A percentile compares a stretch with the other conserved stretches of the same genome.
Evolutionary conservation across 2,113 vertebrate genomes (phyloP).

Genomic region (Prolemur simus): DNA sequence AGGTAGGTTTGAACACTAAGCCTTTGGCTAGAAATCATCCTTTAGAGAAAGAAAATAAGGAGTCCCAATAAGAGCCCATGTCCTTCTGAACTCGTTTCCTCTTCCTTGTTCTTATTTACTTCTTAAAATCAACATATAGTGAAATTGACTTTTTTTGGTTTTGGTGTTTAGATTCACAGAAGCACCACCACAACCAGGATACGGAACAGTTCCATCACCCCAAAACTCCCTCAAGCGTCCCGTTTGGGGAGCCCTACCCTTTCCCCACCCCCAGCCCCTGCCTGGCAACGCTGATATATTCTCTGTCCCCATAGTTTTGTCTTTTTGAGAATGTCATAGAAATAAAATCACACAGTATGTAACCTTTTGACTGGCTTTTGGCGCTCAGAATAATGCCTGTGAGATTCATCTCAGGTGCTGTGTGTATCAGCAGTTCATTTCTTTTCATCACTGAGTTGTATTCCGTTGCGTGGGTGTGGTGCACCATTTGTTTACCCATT

Average conservation of each 20-base stretch:
- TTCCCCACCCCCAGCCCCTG: background rate
- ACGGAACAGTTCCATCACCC: too few relatives aligned
- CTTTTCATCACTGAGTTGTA: background rate
- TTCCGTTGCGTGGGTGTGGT: too few relatives aligned
- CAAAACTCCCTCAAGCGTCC: background rate
- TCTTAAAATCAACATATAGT: background rate
- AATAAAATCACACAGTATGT: background rate
- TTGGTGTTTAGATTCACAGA: background rate
- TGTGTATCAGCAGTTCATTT: background rate
- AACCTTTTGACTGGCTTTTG: background rate
- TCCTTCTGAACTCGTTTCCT: background rate
- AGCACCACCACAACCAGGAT: too few relatives aligned
- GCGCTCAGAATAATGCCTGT: background rate
- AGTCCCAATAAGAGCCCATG: background rate
- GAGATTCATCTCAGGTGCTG: background rate
- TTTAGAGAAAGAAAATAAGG: background rate
- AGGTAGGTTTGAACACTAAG: background rate
- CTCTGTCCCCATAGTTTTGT: background rate
- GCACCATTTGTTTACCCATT: background rate
- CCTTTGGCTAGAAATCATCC: background rate
- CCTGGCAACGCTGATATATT: rapidly evolving
- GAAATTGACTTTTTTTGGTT: background rate
- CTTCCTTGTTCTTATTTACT: background rate
- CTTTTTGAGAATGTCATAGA: background rate
- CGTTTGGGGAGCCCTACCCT: background rate